A percentile compares a stretch with the other conserved stretches of the same genome.
These are phyloP conservation scores for Rhynchomys soricoides DNA, from an alignment of 2,113 vertebrate species.

Conservation along the genomic window DNA sequence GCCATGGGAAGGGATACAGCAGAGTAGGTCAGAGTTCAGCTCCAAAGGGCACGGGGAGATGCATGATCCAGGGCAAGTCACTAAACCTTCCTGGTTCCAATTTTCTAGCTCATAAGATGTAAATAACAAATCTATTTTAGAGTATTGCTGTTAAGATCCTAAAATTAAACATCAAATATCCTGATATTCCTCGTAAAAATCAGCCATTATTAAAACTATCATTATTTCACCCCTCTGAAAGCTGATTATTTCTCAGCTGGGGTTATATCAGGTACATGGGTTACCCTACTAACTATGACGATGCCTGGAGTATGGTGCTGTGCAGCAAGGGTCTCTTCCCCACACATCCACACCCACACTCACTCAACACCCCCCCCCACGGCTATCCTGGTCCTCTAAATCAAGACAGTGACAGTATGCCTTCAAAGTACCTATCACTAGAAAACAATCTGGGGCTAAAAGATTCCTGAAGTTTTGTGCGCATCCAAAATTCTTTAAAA, in stretches of 20 bases:
- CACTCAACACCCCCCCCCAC: neutral
- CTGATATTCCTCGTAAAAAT: slow-evolving; percentile 17
- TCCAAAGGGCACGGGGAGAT: neutral
- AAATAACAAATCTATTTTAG: slow-evolving; percentile 29
- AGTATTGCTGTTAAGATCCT: neutral
- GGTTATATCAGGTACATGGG: neutral
- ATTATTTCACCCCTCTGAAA: neutral
- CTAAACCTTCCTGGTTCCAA: neutral
- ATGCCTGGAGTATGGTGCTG: neutral
- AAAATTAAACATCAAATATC: neutral
- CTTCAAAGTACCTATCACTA: neutral
- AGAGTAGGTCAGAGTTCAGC: neutral
- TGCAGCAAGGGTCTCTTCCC: neutral
- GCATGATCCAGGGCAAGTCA: neutral
- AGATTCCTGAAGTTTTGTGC: slow-evolving; percentile 14
- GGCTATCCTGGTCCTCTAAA: neutral
- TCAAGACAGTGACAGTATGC: neutral
- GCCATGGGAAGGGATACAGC: neutral
- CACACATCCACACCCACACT: neutral
- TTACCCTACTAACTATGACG: neutral
- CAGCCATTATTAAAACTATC: neutral
- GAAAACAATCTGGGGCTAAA: neutral
- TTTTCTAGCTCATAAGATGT: neutral
- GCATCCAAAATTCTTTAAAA: slow-evolving; percentile 48
- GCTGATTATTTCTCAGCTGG: neutral